A percentile compares a stretch with the other conserved stretches of the same genome.
These are phyloP conservation scores for Pangasius djambal DNA, from an alignment of 2,797 vertebrate species.

Conservation along the genomic window DNA sequence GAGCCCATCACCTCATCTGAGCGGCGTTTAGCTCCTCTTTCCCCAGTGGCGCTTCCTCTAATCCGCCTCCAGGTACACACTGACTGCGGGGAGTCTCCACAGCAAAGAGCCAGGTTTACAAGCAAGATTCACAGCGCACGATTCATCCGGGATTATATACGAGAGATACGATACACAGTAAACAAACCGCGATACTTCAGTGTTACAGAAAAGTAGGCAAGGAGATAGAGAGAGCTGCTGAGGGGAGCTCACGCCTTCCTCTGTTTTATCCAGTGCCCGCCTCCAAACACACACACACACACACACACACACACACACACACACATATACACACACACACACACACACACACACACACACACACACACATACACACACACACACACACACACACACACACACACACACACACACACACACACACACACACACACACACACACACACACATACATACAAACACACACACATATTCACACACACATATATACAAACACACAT, in stretches of 20 bases:
- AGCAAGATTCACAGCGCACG: background rate
- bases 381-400: too few relatives aligned
- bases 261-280: slow-evolving; percentile 16
- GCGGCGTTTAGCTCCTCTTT: background rate
- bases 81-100: background rate
- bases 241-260: background rate
- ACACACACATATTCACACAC: too few relatives aligned
- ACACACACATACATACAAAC: too few relatives aligned
- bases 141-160: background rate
- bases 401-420: too few relatives aligned
- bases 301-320: background rate
- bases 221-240: background rate
- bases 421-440: too few relatives aligned
- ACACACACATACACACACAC: too few relatives aligned
- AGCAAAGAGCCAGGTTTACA: background rate
- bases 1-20: slow-evolving; percentile 41
- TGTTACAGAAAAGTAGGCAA: background rate
- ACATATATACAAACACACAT: too few relatives aligned
- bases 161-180: background rate
- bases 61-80: slow-evolving; percentile 26
- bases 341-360: too few relatives aligned
- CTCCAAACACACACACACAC: slow-evolving; percentile 19
- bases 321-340: accelerated
- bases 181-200: background rate
- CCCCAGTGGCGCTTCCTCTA: background rate